Evolutionary conservation across 1,140 invertebrate species (phyloP).

Genomic region (Papilio aristodemus): DNA sequence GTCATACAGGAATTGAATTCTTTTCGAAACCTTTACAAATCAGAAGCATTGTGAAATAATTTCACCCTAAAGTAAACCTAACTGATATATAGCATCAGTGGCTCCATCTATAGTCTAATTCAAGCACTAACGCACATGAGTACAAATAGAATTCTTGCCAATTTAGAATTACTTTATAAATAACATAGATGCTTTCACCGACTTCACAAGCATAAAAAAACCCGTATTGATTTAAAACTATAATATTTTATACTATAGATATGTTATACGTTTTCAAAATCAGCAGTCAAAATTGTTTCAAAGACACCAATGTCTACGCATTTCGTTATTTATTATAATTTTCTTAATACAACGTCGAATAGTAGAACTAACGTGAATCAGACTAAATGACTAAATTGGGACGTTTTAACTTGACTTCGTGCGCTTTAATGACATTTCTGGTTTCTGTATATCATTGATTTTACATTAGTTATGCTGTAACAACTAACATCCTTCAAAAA

Average conservation of each 20-base stretch:
- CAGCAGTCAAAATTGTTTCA: background rate
- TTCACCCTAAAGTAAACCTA: background rate
- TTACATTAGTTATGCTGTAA: too few species aligned
- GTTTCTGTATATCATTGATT: too few species aligned
- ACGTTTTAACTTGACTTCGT: background rate
- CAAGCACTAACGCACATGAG: constrained; percentile 44
- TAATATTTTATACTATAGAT: too few species aligned
- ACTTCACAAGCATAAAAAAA: constrained; percentile 31
- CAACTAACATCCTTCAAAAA: too few species aligned
- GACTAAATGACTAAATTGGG: too few species aligned
- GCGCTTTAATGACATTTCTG: too few species aligned
- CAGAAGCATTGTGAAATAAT: background rate
- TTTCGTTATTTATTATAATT: too few species aligned
- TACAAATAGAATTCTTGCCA: constrained; percentile 69
- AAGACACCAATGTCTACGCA: too few species aligned
- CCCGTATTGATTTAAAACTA: constrained; percentile 16
- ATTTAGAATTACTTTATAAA: constrained; percentile 45
- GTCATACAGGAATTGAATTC: background rate
- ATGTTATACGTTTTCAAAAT: constrained; percentile 6
- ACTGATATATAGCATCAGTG: background rate
- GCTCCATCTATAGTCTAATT: background rate
- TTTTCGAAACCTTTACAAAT: background rate
- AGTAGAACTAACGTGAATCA: too few species aligned
- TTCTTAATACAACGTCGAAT: too few species aligned
- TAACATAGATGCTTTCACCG: constrained; percentile 34